Evolutionary conservation across 2,888 invertebrate species (phyloP), one percentile per base, ranked within the genome.

Genomic region (Drosophila maculinotata): DNA sequence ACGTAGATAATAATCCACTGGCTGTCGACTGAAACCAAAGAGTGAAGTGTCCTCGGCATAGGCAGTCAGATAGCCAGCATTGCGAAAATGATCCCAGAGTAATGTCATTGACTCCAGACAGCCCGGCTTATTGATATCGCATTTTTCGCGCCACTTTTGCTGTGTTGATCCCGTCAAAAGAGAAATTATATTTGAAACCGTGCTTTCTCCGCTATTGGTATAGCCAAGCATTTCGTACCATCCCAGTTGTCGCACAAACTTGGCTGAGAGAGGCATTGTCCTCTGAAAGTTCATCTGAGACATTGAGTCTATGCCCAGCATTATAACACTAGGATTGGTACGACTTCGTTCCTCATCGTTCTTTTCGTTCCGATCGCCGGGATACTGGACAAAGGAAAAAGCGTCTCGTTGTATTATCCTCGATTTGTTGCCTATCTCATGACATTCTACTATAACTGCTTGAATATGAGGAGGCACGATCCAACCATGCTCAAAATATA

Each of bases 111-210:
- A 92, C 79, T 97, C 96, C 38, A 94, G 82, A 23, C 93, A 93
- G 88, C 93, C 93, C 47, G 90, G 86, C n/a, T 87, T 82, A 1
- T 88, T 86, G 9, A 93, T 92, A 38, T 92, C 89, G 64, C 93
- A 93, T 39, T 92, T 91, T 92, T 89, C 74, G 38, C 92, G 91
- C 10, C 93, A 91, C 12, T 92, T 76, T 0, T 85, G 60, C 17
- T 89, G 82, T 53, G 90, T 93, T 59, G 93, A 92, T 0, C 97
- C 97, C 0, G 95, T 94, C 3, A 96, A 92, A 35, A 95, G 92
- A 0, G 96, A 95, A 93, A 97, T 94, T 44, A 97, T 90, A 91
- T 98, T 98, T 0, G 97, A 96, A 84, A 95, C 96, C 0, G 97
- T 97, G 80, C 97, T 97, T 79, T 97, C 97, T 0, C 94, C 96